Percentiles rank a stretch among this genome's conserved stretches.
Evolutionary conservation across 2,888 invertebrate species (phyloP).

Genomic region (Thumatha senex): DNA sequence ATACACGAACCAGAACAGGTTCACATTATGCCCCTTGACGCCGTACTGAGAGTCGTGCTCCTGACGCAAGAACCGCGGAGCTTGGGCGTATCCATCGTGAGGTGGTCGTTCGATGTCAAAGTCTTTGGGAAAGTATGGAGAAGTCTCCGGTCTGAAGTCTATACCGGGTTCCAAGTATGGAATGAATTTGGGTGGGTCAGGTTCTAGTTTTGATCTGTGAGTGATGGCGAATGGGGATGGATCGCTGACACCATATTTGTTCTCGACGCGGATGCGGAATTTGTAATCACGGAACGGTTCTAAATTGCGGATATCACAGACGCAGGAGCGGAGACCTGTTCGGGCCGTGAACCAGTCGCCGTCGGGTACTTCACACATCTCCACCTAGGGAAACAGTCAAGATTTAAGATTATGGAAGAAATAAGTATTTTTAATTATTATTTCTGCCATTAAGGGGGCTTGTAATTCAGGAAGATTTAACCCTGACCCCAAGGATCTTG

Average conservation of each 20-base stretch:
- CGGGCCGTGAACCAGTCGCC: slow-evolving; percentile 96
- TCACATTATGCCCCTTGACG: slow-evolving; percentile 94
- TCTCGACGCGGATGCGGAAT: slow-evolving; percentile 97
- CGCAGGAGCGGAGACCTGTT: slow-evolving; percentile 93
- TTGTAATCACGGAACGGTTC: slow-evolving; percentile 97
- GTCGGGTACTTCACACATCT: slow-evolving; percentile 96
- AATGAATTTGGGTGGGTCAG: slow-evolving; percentile 90
- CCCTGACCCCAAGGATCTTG: too few relatives aligned
- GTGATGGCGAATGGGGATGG: slow-evolving; percentile 96
- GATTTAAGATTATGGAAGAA: not conserved
- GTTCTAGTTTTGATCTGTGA: slow-evolving; percentile 89
- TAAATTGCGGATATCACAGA: slow-evolving; percentile 94
- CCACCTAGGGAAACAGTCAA: slow-evolving; percentile 75
- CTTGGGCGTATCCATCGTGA: slow-evolving; percentile 92
- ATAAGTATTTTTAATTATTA: not conserved
- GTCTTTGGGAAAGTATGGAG: slow-evolving; percentile 95
- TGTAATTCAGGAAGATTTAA: too few relatives aligned
- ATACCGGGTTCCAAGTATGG: slow-evolving; percentile 92
- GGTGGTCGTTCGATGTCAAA: slow-evolving; percentile 96
- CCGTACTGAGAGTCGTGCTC: slow-evolving; percentile 95
- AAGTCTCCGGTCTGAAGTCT: slow-evolving; percentile 92
- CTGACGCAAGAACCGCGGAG: slow-evolving; percentile 93
- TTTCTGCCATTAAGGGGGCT: too few relatives aligned
- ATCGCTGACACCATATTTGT: slow-evolving; percentile 97
- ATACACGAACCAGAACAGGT: slow-evolving; percentile 96